A percentile compares a stretch with the other conserved stretches of the same genome.
These are phyloP conservation scores for Magallana ariakensis DNA, from an alignment of 1,140 invertebrate species.

Conservation along the genomic window DNA sequence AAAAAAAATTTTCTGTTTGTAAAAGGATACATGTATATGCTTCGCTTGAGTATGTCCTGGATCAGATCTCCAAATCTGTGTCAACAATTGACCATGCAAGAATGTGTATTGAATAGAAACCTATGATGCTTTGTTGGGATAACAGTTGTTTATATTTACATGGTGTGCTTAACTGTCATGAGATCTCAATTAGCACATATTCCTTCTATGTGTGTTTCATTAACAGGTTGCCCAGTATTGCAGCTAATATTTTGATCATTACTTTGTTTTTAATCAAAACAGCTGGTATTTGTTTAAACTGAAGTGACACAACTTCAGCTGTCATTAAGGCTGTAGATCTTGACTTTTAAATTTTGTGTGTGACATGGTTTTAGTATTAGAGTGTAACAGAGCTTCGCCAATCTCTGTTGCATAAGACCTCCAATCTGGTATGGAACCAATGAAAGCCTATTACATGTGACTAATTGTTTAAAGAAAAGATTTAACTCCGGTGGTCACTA, in stretches of 20 bases:
- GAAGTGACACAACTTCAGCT: neutral
- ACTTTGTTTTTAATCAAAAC: neutral
- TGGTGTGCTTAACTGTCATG: no score
- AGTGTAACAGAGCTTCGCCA: neutral
- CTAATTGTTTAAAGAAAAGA: neutral
- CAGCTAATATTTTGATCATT: no score
- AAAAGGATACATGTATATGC: no score
- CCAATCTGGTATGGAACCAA: neutral
- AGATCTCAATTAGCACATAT: neutral
- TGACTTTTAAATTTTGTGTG: slow-evolving; percentile 4
- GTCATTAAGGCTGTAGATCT: neutral
- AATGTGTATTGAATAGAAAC: no score
- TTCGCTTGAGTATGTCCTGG: no score
- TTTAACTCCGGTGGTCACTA: neutral
- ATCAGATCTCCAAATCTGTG: no score
- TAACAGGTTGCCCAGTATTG: no score
- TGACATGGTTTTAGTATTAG: slow-evolving; percentile 1
- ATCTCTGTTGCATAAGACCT: neutral
- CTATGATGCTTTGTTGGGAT: no score
- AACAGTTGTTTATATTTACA: no score
- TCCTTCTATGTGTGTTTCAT: neutral
- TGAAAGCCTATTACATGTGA: neutral
- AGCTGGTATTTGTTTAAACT: neutral
- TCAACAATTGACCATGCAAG: no score
- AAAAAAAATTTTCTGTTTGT: no score